A percentile compares a stretch with the other conserved stretches of the same genome.
Conservation (phyloP, 2,113 vertebrate genomes). For the Pseudorectes ferrugineus region DNA sequence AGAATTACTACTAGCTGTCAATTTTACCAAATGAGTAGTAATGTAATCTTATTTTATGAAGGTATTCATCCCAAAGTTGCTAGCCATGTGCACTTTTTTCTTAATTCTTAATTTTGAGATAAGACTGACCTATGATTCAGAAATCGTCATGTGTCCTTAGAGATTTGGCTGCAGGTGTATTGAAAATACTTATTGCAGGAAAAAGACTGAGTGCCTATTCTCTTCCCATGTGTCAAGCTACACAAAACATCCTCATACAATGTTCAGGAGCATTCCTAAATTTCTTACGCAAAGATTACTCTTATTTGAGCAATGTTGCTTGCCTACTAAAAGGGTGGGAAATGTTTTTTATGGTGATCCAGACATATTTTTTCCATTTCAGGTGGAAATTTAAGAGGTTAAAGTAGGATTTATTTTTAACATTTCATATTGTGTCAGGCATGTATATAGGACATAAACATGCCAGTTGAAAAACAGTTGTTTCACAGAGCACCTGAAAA, state of each 20-base stretch:
- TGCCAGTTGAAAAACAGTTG: background rate
- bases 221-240: background rate
- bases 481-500: slow-evolving; percentile 39
- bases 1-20: background rate
- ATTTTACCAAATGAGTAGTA: background rate
- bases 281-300: background rate
- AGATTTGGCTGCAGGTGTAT: background rate
- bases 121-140: background rate
- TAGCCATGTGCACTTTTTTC: background rate
- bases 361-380: background rate
- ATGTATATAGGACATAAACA: background rate
- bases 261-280: background rate
- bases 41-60: background rate
- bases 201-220: background rate
- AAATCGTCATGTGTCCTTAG: background rate
- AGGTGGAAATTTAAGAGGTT: slow-evolving; percentile 3
- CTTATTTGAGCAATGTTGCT: background rate
- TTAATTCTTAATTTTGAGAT: background rate
- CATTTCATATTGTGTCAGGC: background rate
- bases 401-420: slow-evolving; percentile 26
- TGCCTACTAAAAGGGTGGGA: background rate
- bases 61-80: background rate
- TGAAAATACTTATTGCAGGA: background rate
- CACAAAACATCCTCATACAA: background rate
- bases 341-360: background rate